Base-by-base conservation (phyloP, 2,797 vertebrate species). In the Ptychobarbus kaznakovi region DNA sequence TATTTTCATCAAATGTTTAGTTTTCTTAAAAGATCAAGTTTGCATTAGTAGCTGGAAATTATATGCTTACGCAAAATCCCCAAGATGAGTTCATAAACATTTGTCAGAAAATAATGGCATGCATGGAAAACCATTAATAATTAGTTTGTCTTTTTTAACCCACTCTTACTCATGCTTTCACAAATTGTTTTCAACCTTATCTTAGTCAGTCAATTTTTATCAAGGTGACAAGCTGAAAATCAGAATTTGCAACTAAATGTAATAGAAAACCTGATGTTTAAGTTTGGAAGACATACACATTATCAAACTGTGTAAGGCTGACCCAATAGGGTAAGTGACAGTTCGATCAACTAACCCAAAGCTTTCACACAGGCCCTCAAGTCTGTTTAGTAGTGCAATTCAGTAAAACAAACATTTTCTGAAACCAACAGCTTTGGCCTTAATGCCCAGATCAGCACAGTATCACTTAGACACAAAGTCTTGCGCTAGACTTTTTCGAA, bases 391-490 rank as follows among this genome's bases (percentile, higher is more conserved):
- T n/a, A 28, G 40, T 63, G 56, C 56, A 20, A 79, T 44, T 79
- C 38, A 28, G 76, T 28, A 63, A 44, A 79, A 20, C n/a, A 61
- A 78, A 44, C 38, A 63, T 44, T 63, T 61, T 63, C 38, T 61
- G 35, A 78, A 63, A 61, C 53, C 56, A 78, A 28, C 68, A 12
- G 15, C 18, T 28, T 51, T 35, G 16, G 80, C n/a, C 61, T 58
- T 6, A 28, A 56, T 56, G 51, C 25, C n/a, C 12, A 28, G 53
- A 53, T 65, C 56, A 83, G 58, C 22, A 32, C 25, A 38, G 74
- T 40, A 16, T 35, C 44, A 68, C 82, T 79, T 79, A 61, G 40
- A 66, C 12, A 65, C 61, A 46, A 58, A 61, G 38, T 73, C 69
- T 22, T 58, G 25, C 11, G 5, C 25, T 15, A 28, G 58, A 32